Base-by-base conservation (phyloP, 2,888 invertebrate species). In the Leuctra nigra region DNA sequence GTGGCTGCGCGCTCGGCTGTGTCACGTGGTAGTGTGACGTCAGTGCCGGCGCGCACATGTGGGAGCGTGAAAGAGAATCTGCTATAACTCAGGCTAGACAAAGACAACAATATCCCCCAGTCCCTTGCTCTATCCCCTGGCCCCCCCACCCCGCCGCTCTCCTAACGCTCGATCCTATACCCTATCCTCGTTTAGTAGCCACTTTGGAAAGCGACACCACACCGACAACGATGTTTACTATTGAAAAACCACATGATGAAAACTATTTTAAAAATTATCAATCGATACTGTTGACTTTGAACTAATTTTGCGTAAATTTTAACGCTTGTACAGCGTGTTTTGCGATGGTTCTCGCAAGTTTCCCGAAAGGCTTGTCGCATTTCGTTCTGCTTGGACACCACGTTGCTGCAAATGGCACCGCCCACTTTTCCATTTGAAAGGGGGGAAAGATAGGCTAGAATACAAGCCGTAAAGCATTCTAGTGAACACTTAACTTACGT, bases 401-500 rank as follows among this genome's bases (percentile, higher is more conserved):
- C 50, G 50, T 50, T 50, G 48, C 3, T 29, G 39, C 20, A 16
- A 13, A 33, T 14, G 50, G 50, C 7, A 14, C 50, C 50, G 50
- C 50, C 50, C 50, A 50, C 50, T 50, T 50, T 33, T 14, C 16
- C 35, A 16, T 35, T 3, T 25, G 25, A n/a, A 33, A 50, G 50
- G 50, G 50, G 50, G 50, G 50, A 50, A 33, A 16, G 35, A 33
- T 50, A 50, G 50, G 20, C 50, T 50, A 50, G 50, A 50, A 50
- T 50, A 50, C 50, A 50, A 50, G 56, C 61, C 61, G 59, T 59
- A 61, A 61, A 61, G 47, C 61, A 61, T 61, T 52, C 59, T 54
- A 36, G 58, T 54, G 57, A 60, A 58, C 58, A 61, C 61, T 61
- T 61, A 61, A 61, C 61, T 61, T 58, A 61, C 61, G 61, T 55